Evolutionary conservation across 2,113 vertebrate species (phyloP), one percentile per base, ranked within the genome.

Genomic region (Odobenus rosmarus): DNA sequence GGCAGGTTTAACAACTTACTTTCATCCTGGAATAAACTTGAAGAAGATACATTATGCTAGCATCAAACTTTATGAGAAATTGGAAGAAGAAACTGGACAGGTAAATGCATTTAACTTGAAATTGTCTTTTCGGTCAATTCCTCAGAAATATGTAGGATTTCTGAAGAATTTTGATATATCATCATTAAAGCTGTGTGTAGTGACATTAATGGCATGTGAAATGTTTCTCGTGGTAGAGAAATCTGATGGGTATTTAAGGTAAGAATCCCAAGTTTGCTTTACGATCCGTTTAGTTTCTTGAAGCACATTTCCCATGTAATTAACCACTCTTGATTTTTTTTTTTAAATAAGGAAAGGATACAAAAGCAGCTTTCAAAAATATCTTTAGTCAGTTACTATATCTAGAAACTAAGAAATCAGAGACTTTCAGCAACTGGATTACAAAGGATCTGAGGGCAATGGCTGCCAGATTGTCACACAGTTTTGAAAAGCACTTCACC

Each of bases 1-100:
- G 99, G 99, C 99, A 93, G 99, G 99, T 87, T 98, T 99, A 98
- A 99, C 99, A 49, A 99, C 99, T 53, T 99, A 99, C 93, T 99
- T 99, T 98, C 99, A 99, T 97, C 99, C 99, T 96, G 99, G 99
- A 95, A 99, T 99, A 98, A 99, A 99, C 96, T 94, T 99, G 61
- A 99, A 99, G 99, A 99, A 99, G 98, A 99, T 99, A 97, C 99
- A 99, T 98, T 99, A 99, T 95, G 98, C 99, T 97, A 99, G 99
- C 97, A 99, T 99, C 90, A 99, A 99, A 85, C 99, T 99, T 24
- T 99, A 99, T 81, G 99, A 99, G 99, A 99, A 96, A 24, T 98
- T 99, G 94, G 99, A 99, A 98, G 99, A 99, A 93, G 99, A 99
- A 97, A 99, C 99, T 0, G 99, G 99, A 59, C 99, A 99, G 99